Percentiles rank a stretch among this genome's conserved stretches.
phyloP scores from a whole-genome alignment of 2,888 invertebrate genomes.

The Augochlorella aurata region DNA sequence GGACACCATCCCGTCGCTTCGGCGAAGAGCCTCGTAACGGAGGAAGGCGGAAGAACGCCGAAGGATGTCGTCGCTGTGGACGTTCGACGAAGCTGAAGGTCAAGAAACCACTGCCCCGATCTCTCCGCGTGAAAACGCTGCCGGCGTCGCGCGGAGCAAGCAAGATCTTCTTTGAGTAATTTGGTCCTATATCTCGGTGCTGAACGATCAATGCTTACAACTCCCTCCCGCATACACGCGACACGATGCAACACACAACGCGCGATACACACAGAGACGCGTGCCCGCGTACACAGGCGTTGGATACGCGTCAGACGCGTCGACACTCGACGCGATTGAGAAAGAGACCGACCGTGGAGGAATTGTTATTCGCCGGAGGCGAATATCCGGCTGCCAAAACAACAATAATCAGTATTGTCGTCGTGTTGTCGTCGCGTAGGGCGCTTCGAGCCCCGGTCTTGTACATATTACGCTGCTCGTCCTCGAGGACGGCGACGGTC shows the following conservation, averaged over 20 bases:
- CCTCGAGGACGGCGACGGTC: not conserved
- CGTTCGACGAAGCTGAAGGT: conserved; percentile 8
- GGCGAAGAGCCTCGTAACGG: conserved; percentile 54
- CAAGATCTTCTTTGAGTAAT: not conserved
- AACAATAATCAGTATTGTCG: conserved; percentile 65
- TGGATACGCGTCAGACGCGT: too few species aligned
- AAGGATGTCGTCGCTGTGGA: conserved; percentile 25
- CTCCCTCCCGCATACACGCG: not conserved
- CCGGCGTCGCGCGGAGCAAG: too few species aligned
- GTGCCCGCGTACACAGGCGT: too few species aligned
- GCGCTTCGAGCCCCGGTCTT: conserved; percentile 27
- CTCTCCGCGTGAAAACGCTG: too few species aligned
- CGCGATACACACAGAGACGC: not conserved
- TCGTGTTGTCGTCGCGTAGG: conserved; percentile 31
- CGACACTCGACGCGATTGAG: not conserved
- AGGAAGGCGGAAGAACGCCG: not conserved
- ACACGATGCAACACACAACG: too few species aligned
- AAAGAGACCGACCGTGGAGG: not conserved
- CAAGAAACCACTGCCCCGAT: conserved; percentile 47
- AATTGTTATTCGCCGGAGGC: conserved; percentile 26
- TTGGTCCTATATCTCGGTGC: conserved; percentile 11
- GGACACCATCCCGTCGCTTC: conserved; percentile 31
- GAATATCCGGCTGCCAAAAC: conserved; percentile 66
- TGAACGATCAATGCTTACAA: not conserved
- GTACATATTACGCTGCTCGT: conserved; percentile 27